Conservation (phyloP, 2,797 vertebrate genomes). For the Galagoides demidoff region DNA sequence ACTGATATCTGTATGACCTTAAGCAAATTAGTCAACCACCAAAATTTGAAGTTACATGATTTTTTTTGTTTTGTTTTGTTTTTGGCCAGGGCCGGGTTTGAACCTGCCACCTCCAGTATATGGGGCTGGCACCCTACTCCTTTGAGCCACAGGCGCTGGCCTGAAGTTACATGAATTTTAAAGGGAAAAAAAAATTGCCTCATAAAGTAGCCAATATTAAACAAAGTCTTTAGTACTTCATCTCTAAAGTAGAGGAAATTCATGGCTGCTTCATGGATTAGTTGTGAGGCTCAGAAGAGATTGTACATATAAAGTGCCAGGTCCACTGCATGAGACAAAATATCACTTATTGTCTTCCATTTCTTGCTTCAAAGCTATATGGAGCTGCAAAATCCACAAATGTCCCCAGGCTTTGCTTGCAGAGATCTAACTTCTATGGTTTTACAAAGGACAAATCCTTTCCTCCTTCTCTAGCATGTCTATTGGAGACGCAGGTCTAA, state of each 20-base stretch:
- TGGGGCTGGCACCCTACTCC: too few relatives aligned
- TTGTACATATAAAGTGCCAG: background rate
- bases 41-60: slow-evolving; percentile 27
- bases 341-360: background rate
- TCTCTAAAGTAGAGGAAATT: slow-evolving; percentile 17
- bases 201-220: slow-evolving; percentile 47
- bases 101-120: too few relatives aligned
- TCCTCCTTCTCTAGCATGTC: background rate
- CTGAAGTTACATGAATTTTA: slow-evolving; percentile 47
- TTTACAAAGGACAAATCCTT: background rate
- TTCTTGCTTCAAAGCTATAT: slow-evolving; percentile 54
- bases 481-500: slow-evolving; percentile 1
- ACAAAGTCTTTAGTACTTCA: slow-evolving; percentile 19
- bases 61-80: background rate
- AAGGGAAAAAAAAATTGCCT: slow-evolving; percentile 22
- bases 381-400: background rate
- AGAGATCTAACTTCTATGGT: background rate
- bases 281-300: slow-evolving; percentile 26
- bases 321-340: background rate
- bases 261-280: slow-evolving; percentile 19
- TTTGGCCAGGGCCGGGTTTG: too few relatives aligned
- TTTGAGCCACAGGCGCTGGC: too few relatives aligned
- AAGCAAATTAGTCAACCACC: slow-evolving; percentile 37
- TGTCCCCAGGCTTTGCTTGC: background rate
- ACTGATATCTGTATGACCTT: slow-evolving; percentile 18